Percentiles rank a stretch among this genome's conserved stretches.
phyloP scores from a whole-genome alignment of 1,140 invertebrate species.

The Hylaeus volcanicus region DNA sequence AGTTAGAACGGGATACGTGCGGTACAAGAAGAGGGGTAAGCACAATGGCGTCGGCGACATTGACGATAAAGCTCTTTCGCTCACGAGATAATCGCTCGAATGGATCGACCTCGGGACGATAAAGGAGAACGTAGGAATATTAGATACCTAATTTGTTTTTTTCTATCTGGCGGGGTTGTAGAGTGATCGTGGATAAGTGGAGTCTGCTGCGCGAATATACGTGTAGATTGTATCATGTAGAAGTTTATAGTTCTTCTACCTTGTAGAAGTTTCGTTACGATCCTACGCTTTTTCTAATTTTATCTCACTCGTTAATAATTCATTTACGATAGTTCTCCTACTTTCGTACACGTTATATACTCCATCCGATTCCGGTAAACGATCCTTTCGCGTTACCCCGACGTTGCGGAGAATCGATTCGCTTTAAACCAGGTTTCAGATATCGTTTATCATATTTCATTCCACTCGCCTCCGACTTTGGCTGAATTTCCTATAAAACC shows the following conservation, averaged over 20 bases:
- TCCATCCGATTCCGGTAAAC: conserved; percentile 4
- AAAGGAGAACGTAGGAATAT: too few relatives aligned
- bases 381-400: background rate
- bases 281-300: too few relatives aligned
- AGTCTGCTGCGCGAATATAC: too few relatives aligned
- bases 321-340: too few relatives aligned
- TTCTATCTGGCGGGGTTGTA: too few relatives aligned
- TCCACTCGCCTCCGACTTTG: background rate
- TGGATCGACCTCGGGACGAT: conserved; percentile 14
- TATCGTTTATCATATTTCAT: conserved; percentile 38
- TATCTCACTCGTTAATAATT: too few relatives aligned
- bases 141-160: too few relatives aligned
- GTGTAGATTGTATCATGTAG: too few relatives aligned
- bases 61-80: conserved; percentile 22
- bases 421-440: conserved; percentile 30
- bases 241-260: too few relatives aligned
- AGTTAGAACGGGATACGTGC: background rate
- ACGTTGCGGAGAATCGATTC: conserved; percentile 10
- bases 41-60: background rate
- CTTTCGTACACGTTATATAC: background rate
- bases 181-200: too few relatives aligned
- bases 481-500: conserved; percentile 1
- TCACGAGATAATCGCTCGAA: conserved; percentile 9
- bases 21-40: background rate
- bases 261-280: too few relatives aligned